phyloP scores from a whole-genome alignment of 2,113 vertebrate species.

The Scomber colias region DNA sequence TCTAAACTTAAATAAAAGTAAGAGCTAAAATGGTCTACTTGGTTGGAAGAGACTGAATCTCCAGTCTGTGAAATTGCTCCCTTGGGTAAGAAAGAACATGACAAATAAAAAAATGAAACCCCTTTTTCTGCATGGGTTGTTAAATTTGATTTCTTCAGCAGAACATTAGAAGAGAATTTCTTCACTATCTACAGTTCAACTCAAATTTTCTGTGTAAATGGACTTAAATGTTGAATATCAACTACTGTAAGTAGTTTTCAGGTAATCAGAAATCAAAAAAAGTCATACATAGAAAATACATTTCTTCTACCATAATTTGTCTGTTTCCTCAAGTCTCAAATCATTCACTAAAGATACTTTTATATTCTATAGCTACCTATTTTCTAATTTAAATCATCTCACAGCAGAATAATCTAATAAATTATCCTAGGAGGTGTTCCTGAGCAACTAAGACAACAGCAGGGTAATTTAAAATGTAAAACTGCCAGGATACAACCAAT shows the following conservation, averaged over 20 bases:
- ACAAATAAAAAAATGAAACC: constrained; percentile 19
- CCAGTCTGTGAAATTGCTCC: constrained; percentile 43
- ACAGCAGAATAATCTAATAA: not conserved
- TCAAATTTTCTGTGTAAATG: not conserved
- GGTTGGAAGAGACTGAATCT: constrained; percentile 32
- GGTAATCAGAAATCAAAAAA: not conserved
- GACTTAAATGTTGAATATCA: not conserved
- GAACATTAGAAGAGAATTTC: not conserved
- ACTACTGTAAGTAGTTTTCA: not conserved
- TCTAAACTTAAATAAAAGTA: constrained; percentile 12
- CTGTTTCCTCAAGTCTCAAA: not conserved
- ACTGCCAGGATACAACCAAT: not conserved
- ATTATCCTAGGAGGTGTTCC: not conserved
- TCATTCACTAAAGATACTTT: not conserved
- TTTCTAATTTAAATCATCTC: not conserved
- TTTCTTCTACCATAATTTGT: no score
- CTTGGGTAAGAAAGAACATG: constrained; percentile 24
- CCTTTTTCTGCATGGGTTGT: not conserved
- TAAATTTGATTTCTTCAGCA: constrained; percentile 28
- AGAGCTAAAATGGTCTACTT: constrained; percentile 13
- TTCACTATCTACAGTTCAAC: no score
- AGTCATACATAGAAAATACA: no score
- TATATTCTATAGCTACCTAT: not conserved
- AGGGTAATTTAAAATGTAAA: not conserved
- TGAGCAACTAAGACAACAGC: not conserved